Conservation (phyloP, 2,797 vertebrate species). For the Chelidonichthys spinosus region DNA sequence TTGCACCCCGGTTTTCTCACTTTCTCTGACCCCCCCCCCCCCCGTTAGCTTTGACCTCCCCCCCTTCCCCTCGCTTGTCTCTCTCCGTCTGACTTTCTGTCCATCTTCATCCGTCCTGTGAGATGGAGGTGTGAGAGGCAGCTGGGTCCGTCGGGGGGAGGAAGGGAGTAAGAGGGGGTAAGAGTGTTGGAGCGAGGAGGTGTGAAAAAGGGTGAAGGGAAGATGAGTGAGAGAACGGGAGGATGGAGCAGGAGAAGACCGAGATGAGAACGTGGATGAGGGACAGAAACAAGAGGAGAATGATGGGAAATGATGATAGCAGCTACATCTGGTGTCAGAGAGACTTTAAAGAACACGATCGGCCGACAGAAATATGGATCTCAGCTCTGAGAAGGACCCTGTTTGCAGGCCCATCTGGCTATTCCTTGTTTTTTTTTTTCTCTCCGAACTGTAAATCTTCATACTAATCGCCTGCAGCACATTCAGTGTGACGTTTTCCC, state of each 20-base stretch:
- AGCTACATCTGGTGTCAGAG: slow-evolving; percentile 29
- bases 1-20: slow-evolving; percentile 49
- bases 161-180: slow-evolving; percentile 11
- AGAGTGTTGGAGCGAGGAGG: slow-evolving; percentile 35
- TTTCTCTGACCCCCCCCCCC: slow-evolving; percentile 47
- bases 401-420: slow-evolving; percentile 38
- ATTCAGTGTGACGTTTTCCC: slow-evolving; percentile 27
- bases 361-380: slow-evolving; percentile 35
- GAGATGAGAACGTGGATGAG: slow-evolving; percentile 5
- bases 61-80: slow-evolving; percentile 16
- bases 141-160: slow-evolving; percentile 44
- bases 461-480: slow-evolving; percentile 43
- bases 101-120: slow-evolving; percentile 51
- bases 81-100: slow-evolving; percentile 42
- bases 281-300: not conserved
- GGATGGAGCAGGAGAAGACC: slow-evolving; percentile 2
- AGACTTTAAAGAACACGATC: slow-evolving; percentile 26
- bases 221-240: slow-evolving; percentile 15
- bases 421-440: slow-evolving; percentile 46
- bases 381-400: slow-evolving; percentile 49
- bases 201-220: slow-evolving; percentile 26
- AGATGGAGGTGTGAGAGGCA: slow-evolving; percentile 70
- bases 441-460: slow-evolving; percentile 50
- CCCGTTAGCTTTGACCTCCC: slow-evolving; percentile 44
- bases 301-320: slow-evolving; percentile 20